Percentiles rank a stretch among this genome's conserved stretches.
These are phyloP conservation scores for Hippoglossus stenolepis DNA, from an alignment of 2,113 vertebrate genomes.

Conservation along the genomic window DNA sequence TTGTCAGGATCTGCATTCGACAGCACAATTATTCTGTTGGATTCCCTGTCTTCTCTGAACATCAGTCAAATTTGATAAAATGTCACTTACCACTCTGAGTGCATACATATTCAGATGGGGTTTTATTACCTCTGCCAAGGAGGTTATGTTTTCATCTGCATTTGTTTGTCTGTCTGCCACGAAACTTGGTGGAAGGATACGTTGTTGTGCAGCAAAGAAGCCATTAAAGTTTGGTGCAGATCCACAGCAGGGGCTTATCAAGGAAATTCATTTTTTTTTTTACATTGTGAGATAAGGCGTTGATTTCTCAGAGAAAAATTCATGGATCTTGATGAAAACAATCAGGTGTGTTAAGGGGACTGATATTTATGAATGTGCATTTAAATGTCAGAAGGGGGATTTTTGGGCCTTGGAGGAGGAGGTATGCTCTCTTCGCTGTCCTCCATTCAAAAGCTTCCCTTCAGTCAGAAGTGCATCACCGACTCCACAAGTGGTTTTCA, in stretches of 20 bases:
- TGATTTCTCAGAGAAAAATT: no score
- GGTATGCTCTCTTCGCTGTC: neutral
- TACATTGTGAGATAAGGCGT: no score
- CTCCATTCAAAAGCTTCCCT: slow-evolving; percentile 7
- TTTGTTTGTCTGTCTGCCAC: neutral
- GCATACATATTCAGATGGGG: neutral
- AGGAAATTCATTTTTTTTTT: no score
- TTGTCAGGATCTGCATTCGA: slow-evolving; percentile 34
- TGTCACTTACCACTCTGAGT: neutral
- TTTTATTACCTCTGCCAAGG: neutral
- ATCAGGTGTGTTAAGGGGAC: no score
- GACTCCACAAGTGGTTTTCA: slow-evolving; percentile 69
- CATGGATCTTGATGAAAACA: no score
- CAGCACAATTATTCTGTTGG: slow-evolving; percentile 12
- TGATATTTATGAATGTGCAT: no score
- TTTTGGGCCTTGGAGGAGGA: no score
- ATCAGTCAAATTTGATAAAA: neutral
- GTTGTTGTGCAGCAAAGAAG: no score
- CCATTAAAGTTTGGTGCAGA: no score
- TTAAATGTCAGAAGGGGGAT: no score
- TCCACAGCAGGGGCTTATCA: no score
- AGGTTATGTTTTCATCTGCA: neutral
- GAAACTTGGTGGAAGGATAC: no score
- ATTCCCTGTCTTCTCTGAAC: slow-evolving; percentile 20
- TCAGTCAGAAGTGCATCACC: slow-evolving; percentile 16